These are phyloP conservation scores for Drosophila sordidapex DNA, from an alignment of 2,888 invertebrate species.

Conservation along the genomic window DNA sequence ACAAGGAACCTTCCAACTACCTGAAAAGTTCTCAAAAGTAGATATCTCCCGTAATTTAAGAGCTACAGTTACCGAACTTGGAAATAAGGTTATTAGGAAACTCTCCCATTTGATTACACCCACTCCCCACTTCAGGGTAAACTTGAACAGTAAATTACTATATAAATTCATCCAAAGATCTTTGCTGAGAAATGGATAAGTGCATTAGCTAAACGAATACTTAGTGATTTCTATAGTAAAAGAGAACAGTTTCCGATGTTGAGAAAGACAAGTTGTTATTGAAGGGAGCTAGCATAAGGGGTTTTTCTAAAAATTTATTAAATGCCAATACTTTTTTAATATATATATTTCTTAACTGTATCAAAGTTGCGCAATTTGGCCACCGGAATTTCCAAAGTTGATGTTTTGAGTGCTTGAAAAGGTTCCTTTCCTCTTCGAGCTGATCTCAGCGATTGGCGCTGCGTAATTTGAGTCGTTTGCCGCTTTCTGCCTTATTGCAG, in stretches of 20 bases:
- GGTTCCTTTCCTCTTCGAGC: neutral
- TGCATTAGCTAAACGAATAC: no score
- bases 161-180: no score
- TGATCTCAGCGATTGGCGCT: constrained; percentile 28
- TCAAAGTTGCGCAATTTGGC: neutral
- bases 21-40: neutral
- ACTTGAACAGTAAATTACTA: neutral
- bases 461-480: constrained; percentile 29
- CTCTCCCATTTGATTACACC: neutral
- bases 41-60: neutral
- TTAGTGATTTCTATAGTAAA: neutral
- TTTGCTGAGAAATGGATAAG: no score
- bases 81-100: neutral
- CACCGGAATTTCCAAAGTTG: neutral
- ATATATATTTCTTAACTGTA: neutral
- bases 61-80: neutral
- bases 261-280: neutral
- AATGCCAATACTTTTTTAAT: neutral
- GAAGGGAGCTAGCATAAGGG: neutral
- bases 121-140: neutral
- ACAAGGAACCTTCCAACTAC: no score
- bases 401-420: constrained; percentile 21
- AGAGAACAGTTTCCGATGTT: neutral
- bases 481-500: constrained; percentile 13
- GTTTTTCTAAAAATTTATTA: no score